Base-by-base conservation (phyloP, 92 coral and sea anemone species). In the Actinostola sp. region DNA sequence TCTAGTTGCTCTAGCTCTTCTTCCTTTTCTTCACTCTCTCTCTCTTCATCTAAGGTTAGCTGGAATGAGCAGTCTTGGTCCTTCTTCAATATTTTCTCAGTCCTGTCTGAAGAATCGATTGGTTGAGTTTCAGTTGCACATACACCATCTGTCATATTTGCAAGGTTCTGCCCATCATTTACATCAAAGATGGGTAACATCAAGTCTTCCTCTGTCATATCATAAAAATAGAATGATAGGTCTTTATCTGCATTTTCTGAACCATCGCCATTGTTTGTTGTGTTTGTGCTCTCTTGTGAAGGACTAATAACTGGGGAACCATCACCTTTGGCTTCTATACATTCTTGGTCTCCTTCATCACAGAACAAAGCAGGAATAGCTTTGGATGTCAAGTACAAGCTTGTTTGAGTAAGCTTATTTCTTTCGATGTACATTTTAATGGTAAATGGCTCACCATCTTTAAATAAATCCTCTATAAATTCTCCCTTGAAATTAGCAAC, bases 401-500 rank as follows among this genome's bases (percentile, higher is more conserved):
- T 34, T 14, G 34, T 61, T 31, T 63, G 72, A 21, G 75, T 64
- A 36, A 81, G 51, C 38, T 73, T 81, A 60, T 81, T 45, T 50
- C 23, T 64, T 52, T 81, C 86, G 39, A 81, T 81, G 70, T 81
- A 81, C 62, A 39, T 42, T 45, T 81, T 75, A 54, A 73, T 26
- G 3, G 43, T 66, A 33, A 68, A 49, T 3, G 46, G 60, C 23
- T 73, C 71, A 33, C 15, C 6, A 24, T 39, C n/a, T n/a, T n/a
- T n/a, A n/a, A n/a, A n/a, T n/a, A n/a, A 31, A 14, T 14, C 73
- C 23, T 41, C 65, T 43, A 81, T 67, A 59, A 49, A 30, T n/a
- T 36, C 74, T 55, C 67, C 74, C 30, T 59, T 75, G 50, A 81
- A 73, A 61, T 80, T 80, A 34, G 86, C 80, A 39, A 81, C 76